Evolutionary conservation across 2,888 invertebrate genomes (phyloP), one percentile per base, ranked within the genome.

Genomic region (Acrobasis repandana): DNA sequence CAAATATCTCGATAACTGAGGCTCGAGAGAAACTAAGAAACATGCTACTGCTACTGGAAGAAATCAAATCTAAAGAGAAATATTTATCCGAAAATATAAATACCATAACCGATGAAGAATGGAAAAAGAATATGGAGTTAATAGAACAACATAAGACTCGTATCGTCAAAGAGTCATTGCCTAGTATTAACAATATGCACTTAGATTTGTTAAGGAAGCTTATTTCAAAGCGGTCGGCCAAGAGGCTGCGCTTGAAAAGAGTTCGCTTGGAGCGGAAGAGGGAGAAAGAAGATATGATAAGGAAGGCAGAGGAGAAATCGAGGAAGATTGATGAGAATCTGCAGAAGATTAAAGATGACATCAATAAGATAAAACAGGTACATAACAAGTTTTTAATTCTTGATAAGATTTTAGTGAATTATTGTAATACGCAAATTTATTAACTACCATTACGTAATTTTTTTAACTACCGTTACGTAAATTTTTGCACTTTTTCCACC

Each of bases 241-340:
- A 93, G 72, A 84, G 93, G 67, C 80, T 89, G 65, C 78, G 93
- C 63, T 69, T 91, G 65, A 91, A 93, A 67, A 88, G 90, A 76
- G 81, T 85, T 50, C 77, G 82, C 38, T 71, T 77, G 46, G 84
- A 85, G 57, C 75, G 71, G 49, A 86, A 86, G 60, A 74, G 68
- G 16, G 84, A 87, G 51, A 93, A 90, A 67, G 77, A 85, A 66
- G 82, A 86, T 10, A 80, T 80, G 63, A 67, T 75, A 0, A 88
- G 87, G 64, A 82, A 84, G 49, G 80, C 90, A 61, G 79, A 88
- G 65, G 93, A 93, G 68, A 83, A 91, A 59, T 94, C 95, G 62
- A 86, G 93, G 60, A 89, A 93, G 66, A 94, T 95, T 68, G 95
- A 96, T 85, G 92, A 93, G 52, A 95, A 95, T 92, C 85, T 96